Percentiles rank a stretch among this genome's conserved stretches.
phyloP scores from a whole-genome alignment of 2,888 invertebrate genomes.

The Achlya flavicornis region DNA sequence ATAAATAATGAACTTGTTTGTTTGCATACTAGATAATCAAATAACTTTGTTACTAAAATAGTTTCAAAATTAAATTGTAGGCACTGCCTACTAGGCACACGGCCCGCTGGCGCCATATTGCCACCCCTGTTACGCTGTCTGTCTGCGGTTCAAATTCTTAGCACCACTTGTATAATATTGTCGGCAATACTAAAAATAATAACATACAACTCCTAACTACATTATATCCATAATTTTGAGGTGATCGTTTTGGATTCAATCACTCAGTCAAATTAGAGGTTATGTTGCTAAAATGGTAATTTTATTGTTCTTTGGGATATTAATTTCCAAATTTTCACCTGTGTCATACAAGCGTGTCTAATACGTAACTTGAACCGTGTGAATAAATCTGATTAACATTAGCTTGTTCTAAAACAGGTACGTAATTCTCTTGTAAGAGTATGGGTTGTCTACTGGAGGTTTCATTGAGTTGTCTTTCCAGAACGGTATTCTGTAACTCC shows the following conservation, averaged over 20 bases:
- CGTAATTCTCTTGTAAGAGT: constrained; percentile 73
- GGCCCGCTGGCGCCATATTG: neutral
- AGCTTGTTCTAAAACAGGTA: constrained; percentile 72
- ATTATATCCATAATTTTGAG: constrained; percentile 19
- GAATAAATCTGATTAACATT: constrained; percentile 43
- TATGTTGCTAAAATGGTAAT: constrained; percentile 33
- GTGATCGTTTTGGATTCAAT: constrained; percentile 25
- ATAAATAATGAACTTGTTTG: too few relatives aligned
- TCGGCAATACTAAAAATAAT: constrained; percentile 11
- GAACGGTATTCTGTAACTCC: constrained; percentile 74
- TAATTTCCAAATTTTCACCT: constrained; percentile 33
- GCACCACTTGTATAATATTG: constrained; percentile 34
- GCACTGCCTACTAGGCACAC: neutral
- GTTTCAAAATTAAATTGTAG: neutral
- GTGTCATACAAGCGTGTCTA: constrained; percentile 80
- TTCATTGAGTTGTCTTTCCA: constrained; percentile 77
- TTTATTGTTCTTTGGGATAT: constrained; percentile 42
- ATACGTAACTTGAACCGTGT: constrained; percentile 56
- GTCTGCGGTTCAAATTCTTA: constrained; percentile 20
- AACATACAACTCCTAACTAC: constrained; percentile 15
- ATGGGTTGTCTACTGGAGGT: constrained; percentile 76
- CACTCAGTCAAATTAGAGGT: constrained; percentile 17
- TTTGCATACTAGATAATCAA: too few relatives aligned
- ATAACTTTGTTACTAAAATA: too few relatives aligned
- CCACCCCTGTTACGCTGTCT: neutral